Evolutionary conservation across 2,888 invertebrate species (phyloP).

Genomic region (Pristionchus fissidentatus): DNA sequence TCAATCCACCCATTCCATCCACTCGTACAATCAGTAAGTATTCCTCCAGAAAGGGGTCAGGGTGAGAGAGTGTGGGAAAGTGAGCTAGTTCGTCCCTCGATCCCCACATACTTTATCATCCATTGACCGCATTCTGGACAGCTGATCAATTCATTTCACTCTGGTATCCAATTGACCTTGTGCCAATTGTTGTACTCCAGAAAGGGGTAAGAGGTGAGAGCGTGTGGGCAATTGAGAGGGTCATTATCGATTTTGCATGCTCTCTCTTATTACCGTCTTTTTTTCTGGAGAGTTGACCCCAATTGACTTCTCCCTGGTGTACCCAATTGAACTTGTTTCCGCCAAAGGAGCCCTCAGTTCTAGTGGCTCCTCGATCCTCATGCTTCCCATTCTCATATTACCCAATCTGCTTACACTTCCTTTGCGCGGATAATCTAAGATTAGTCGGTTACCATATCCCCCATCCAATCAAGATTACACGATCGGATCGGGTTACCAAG

Average conservation of each 20-base stretch:
- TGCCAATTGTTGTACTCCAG: no score
- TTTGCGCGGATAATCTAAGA: slow-evolving; percentile 44
- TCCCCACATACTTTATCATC: no score
- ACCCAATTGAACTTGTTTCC: not conserved
- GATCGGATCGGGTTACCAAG: not conserved
- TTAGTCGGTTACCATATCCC: slow-evolving; percentile 26
- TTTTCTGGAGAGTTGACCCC: slow-evolving; percentile 33
- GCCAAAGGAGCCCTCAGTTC: no score
- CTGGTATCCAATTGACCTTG: no score
- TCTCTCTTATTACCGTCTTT: slow-evolving; percentile 43
- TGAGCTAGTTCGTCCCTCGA: no score
- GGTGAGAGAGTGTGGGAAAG: no score
- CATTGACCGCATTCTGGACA: no score
- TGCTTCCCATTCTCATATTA: slow-evolving; percentile 41
- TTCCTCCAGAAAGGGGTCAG: no score
- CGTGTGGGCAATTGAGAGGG: no score
- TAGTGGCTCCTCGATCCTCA: no score
- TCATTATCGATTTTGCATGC: no score
- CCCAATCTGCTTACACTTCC: slow-evolving; percentile 35
- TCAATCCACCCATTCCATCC: slow-evolving; percentile 47
- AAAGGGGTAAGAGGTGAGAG: no score
- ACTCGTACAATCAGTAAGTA: slow-evolving; percentile 43
- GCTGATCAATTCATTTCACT: slow-evolving; percentile 5
- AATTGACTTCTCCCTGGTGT: not conserved
- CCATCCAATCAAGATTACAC: not conserved